A percentile compares a stretch with the other conserved stretches of the same genome.
These are phyloP conservation scores for Pelvicachromis taeniatus DNA, from an alignment of 2,113 vertebrate genomes.

Conservation along the genomic window DNA sequence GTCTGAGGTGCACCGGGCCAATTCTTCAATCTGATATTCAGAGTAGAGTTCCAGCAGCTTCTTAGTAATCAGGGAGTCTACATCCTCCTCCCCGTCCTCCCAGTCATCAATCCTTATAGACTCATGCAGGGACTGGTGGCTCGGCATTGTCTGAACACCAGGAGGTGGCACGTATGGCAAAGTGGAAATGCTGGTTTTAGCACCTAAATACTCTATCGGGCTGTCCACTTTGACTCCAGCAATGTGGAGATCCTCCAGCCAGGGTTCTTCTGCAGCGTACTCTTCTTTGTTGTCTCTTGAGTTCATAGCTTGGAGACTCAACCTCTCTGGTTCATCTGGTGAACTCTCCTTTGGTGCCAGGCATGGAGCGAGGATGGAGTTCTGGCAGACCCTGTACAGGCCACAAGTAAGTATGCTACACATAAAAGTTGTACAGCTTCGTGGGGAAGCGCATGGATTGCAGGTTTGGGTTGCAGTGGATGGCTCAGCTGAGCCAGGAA, in stretches of 20 bases:
- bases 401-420: slow-evolving; percentile 79
- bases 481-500: slow-evolving; percentile 76
- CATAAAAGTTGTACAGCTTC: slow-evolving; percentile 52
- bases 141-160: slow-evolving; percentile 35
- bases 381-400: slow-evolving; percentile 76
- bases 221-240: slow-evolving; percentile 60
- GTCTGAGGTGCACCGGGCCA: slow-evolving; percentile 92
- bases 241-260: slow-evolving; percentile 82
- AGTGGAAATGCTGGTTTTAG: slow-evolving; percentile 37
- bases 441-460: slow-evolving; percentile 69
- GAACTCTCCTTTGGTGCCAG: slow-evolving; percentile 56
- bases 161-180: background rate
- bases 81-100: slow-evolving; percentile 80
- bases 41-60: slow-evolving; percentile 97
- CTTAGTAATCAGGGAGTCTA: slow-evolving; percentile 87
- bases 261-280: slow-evolving; percentile 69
- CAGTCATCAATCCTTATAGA: slow-evolving; percentile 72
- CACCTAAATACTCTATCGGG: slow-evolving; percentile 70
- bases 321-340: slow-evolving; percentile 51
- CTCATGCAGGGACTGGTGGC: slow-evolving; percentile 72
- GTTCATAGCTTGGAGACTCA: slow-evolving; percentile 39
- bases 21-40: slow-evolving; percentile 92
- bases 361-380: slow-evolving; percentile 58
- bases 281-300: slow-evolving; percentile 8
- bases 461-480: slow-evolving; percentile 57